These are phyloP conservation scores for Tenthredo notha DNA, from an alignment of 2,888 invertebrate species.

Conservation along the genomic window DNA sequence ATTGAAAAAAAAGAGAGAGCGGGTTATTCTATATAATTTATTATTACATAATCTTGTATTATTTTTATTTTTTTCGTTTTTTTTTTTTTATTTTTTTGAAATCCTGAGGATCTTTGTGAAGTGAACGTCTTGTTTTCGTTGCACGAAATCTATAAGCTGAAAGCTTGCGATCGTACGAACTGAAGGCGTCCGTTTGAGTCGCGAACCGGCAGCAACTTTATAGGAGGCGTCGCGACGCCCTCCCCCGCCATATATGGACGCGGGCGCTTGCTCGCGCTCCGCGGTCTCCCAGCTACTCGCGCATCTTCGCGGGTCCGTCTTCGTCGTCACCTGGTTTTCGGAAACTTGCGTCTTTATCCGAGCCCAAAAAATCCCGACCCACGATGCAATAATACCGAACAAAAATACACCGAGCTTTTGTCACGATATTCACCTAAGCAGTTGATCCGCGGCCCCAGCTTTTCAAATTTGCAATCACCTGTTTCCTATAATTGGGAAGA, in stretches of 20 bases:
- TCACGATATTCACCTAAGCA: neutral
- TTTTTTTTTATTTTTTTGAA: neutral
- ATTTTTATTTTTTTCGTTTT: neutral
- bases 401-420: slow-evolving; percentile 20
- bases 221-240: slow-evolving; percentile 69
- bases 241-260: slow-evolving; percentile 76
- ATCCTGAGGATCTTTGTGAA: neutral
- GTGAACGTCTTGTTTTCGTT: neutral
- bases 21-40: neutral
- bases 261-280: slow-evolving; percentile 58
- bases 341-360: slow-evolving; percentile 15
- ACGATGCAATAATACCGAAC: slow-evolving; percentile 4
- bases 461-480: neutral
- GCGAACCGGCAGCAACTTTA: slow-evolving; percentile 70
- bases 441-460: neutral
- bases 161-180: slow-evolving; percentile 7
- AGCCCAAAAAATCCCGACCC: neutral
- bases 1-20: neutral
- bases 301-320: slow-evolving; percentile 41
- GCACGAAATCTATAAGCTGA: neutral
- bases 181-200: slow-evolving; percentile 38
- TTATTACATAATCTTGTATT: neutral
- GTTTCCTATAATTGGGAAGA: neutral
- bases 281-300: slow-evolving; percentile 32
- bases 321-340: slow-evolving; percentile 43